phyloP scores from a whole-genome alignment of 2,797 vertebrate genomes.

The Rhabdophis nuchalis region DNA sequence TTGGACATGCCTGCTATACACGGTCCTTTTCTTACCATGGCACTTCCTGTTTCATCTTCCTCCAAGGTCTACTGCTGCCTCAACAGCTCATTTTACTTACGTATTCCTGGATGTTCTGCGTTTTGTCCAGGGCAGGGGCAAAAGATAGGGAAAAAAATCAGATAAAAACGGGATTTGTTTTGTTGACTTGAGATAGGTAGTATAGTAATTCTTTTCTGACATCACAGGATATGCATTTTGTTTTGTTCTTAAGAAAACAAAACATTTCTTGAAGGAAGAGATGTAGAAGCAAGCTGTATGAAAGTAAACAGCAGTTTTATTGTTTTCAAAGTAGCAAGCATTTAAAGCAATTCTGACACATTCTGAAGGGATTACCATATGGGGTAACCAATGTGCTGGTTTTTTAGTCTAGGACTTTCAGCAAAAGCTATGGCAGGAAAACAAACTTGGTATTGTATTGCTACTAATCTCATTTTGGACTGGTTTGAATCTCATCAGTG shows the following conservation, averaged over 20 bases:
- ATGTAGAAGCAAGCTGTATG: neutral
- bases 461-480: neutral
- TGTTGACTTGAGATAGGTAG: constrained; percentile 5
- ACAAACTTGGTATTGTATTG: neutral
- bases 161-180: neutral
- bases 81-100: neutral
- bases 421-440: neutral
- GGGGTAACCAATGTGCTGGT: neutral
- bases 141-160: no score
- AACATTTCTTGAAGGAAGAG: neutral
- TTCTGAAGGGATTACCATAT: neutral
- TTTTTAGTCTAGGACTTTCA: neutral
- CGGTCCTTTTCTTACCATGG: neutral
- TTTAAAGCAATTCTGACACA: neutral
- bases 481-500: neutral
- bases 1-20: no score
- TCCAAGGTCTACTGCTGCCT: neutral
- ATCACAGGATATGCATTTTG: neutral
- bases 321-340: neutral
- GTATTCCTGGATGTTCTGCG: neutral
- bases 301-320: neutral
- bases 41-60: neutral
- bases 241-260: neutral
- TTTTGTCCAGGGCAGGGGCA: neutral
- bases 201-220: neutral